Evolutionary conservation across 2,797 vertebrate species (phyloP).

Genomic region (Hoplostethus atlanticus): DNA sequence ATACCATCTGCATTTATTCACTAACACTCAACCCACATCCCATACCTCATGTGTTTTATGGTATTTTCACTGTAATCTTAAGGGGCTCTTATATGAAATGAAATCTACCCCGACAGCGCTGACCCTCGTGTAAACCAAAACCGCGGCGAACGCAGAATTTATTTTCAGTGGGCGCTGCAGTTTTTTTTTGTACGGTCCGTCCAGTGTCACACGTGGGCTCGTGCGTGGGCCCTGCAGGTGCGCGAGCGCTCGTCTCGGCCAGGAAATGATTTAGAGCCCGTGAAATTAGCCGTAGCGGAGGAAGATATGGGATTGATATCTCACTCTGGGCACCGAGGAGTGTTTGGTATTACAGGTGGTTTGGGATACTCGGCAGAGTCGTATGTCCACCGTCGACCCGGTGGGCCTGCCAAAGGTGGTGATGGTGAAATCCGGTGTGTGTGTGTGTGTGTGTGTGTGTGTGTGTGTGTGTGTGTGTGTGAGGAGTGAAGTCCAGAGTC

Average conservation of each 20-base stretch:
- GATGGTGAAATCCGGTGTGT: constrained; percentile 45
- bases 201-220: constrained; percentile 26
- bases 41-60: constrained; percentile 40
- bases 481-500: not conserved
- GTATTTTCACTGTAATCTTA: constrained; percentile 42
- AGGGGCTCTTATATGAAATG: constrained; percentile 44
- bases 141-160: constrained; percentile 4
- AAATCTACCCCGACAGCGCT: constrained; percentile 37
- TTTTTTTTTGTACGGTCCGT: constrained; percentile 7
- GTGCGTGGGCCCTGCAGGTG: constrained; percentile 10
- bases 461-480: constrained; percentile 11
- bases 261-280: constrained; percentile 65
- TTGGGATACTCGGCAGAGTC: constrained; percentile 60
- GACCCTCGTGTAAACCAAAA: constrained; percentile 14
- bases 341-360: constrained; percentile 72
- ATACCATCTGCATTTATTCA: constrained; percentile 43
- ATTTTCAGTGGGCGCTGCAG: not conserved
- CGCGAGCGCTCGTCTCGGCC: constrained; percentile 27
- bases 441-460: constrained; percentile 10
- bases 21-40: constrained; percentile 3
- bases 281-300: constrained; percentile 24
- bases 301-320: constrained; percentile 56
- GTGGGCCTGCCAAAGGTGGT: constrained; percentile 52
- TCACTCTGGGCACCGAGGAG: constrained; percentile 39
- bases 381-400: constrained; percentile 54